These are phyloP conservation scores for Artibeus lituratus DNA, from an alignment of 2,797 vertebrate species.

Conservation along the genomic window DNA sequence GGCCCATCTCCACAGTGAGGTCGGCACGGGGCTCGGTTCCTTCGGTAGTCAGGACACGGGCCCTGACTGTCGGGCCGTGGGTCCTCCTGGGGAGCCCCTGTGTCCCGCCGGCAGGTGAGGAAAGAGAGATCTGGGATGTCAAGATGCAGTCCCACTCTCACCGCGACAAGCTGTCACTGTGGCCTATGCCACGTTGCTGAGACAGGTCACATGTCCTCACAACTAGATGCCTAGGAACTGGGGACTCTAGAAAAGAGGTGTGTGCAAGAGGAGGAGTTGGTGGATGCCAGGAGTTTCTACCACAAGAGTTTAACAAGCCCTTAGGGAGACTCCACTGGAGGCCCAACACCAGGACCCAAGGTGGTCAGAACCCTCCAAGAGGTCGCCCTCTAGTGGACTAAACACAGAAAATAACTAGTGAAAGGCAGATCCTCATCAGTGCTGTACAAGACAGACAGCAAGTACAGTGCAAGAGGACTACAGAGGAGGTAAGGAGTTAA, in stretches of 20 bases:
- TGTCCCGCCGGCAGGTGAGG: not conserved
- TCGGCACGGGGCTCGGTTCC: not conserved
- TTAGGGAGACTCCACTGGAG: not conserved
- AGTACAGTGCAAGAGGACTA: not conserved
- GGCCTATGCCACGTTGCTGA: not conserved
- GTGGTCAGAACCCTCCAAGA: not conserved
- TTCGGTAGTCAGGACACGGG: not conserved
- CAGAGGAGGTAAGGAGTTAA: not conserved
- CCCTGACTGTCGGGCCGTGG: not conserved
- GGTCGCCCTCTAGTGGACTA: not conserved
- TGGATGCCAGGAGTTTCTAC: not conserved
- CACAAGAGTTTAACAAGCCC: not conserved
- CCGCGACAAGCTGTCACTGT: not conserved
- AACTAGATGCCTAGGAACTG: not conserved
- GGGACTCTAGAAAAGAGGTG: too few species aligned
- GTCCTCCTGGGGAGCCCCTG: not conserved
- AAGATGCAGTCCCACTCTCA: too few species aligned
- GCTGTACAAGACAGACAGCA: not conserved
- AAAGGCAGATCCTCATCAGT: not conserved
- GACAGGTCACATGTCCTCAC: not conserved
- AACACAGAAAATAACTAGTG: not conserved
- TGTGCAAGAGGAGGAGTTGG: not conserved
- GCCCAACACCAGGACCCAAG: not conserved
- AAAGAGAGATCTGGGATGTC: not conserved
- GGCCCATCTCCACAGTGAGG: not conserved